Evolutionary conservation across 2,888 invertebrate species (phyloP), one percentile per base, ranked within the genome.

Genomic region (Bhutanitis thaidina): DNA sequence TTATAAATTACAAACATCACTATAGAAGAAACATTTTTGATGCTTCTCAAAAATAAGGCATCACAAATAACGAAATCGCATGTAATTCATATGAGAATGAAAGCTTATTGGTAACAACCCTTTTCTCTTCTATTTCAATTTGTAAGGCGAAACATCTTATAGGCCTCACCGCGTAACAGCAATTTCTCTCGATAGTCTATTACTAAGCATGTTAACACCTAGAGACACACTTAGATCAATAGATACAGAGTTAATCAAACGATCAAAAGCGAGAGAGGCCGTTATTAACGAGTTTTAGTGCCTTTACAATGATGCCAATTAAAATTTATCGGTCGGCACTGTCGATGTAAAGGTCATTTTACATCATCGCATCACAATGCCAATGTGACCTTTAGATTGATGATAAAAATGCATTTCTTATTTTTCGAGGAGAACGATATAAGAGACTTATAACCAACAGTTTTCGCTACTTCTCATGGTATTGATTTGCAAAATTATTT

Each of bases 161-260:
- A 45, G 16, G 39, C 16, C 30, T 15, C 30, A 35, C 14, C 39
- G 40, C 35, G 44, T 50, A 50, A 50, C 16, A 50, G 44, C 29
- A 50, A 40, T 50, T 50, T 50, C 50, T 50, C 43, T 45, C 29
- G 35, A 44, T 45, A 13, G 25, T 49, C 29, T 27, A 50, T 43
- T 38, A 43, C 37, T 3, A 43, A 10, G 7, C 50, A 40, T 45
- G 50, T 50, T 50, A 50, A 50, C 50, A 50, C 50, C 38, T 27
- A 44, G 25, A 38, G 34, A 12, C n/a, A 43, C 44, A 27, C 27
- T 35, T 12, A 13, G 50, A 45, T 44, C 32, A 37, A 32, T 29
- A 38, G 49, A 49, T 44, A 50, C 25, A 13, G 39, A 32, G 34
- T 15, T 50, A 43, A 49, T 49, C 49, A 43, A 38, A 49, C 43